Evolutionary conservation across 2,113 vertebrate genomes (phyloP).

Genomic region (Triplophysa siluroides): DNA sequence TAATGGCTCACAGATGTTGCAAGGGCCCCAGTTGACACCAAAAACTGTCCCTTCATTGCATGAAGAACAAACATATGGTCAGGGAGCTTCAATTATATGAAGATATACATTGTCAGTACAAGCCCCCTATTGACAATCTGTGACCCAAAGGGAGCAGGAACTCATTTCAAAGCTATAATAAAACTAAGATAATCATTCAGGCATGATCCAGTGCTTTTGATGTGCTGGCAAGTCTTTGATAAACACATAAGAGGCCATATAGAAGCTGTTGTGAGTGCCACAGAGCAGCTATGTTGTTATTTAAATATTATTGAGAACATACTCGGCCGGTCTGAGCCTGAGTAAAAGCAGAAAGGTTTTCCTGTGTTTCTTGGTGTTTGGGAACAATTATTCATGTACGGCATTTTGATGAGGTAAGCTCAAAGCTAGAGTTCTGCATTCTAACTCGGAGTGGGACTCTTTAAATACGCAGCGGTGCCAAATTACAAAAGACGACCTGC

Average conservation of each 20-base stretch:
- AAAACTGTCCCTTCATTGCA: slow-evolving; percentile 38
- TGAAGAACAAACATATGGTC: slow-evolving; percentile 47
- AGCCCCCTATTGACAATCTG: slow-evolving; percentile 26
- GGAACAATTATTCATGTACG: slow-evolving; percentile 43
- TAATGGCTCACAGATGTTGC: slow-evolving; percentile 59
- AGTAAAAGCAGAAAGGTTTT: slow-evolving; percentile 50
- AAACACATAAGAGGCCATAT: slow-evolving; percentile 36
- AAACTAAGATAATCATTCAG: slow-evolving; percentile 28
- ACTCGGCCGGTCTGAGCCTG: slow-evolving; percentile 42
- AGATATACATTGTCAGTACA: slow-evolving; percentile 44
- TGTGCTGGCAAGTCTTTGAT: slow-evolving; percentile 12
- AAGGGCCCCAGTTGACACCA: slow-evolving; percentile 28
- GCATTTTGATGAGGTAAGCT: slow-evolving; percentile 51
- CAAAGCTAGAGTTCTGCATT: slow-evolving; percentile 27
- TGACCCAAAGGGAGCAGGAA: slow-evolving; percentile 21
- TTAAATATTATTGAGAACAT: slow-evolving; percentile 47
- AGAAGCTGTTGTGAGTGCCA: slow-evolving; percentile 42
- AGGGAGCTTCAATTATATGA: slow-evolving; percentile 46
- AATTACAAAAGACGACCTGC: slow-evolving; percentile 52
- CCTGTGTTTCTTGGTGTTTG: slow-evolving; percentile 40
- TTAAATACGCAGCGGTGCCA: slow-evolving; percentile 45
- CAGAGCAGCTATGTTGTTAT: slow-evolving; percentile 38
- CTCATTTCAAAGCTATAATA: slow-evolving; percentile 38
- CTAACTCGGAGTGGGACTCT: slow-evolving; percentile 25
- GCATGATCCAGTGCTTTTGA: slow-evolving; percentile 17